Conservation (phyloP, 2,888 invertebrate genomes). For the Rutpela maculata region DNA sequence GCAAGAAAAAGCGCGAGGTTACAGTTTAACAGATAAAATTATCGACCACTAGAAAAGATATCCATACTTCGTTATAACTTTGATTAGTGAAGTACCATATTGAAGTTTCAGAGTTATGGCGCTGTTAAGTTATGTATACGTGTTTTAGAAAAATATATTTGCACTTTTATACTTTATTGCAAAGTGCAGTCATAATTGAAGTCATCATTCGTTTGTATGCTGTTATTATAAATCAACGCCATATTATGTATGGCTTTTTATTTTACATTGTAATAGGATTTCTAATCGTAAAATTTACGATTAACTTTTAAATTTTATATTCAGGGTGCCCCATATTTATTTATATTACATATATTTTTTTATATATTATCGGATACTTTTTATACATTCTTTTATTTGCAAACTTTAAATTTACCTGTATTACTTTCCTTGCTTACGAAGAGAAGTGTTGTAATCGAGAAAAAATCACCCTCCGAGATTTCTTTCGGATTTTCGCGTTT, state of each 20-base stretch:
- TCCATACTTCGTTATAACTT: slow-evolving; percentile 30
- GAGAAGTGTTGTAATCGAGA: no score
- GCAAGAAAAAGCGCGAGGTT: slow-evolving; percentile 54
- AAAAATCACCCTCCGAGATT: no score
- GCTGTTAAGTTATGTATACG: neutral
- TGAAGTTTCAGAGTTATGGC: neutral
- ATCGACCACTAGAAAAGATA: slow-evolving; percentile 32
- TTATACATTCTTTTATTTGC: no score
- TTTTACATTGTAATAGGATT: neutral
- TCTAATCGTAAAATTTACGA: neutral
- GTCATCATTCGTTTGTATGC: neutral
- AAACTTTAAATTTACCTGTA: no score
- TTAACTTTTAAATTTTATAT: no score
- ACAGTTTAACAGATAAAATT: slow-evolving; percentile 45
- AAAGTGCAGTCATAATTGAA: neutral
- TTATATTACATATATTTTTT: no score
- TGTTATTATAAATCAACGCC: no score
- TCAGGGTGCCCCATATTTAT: no score
- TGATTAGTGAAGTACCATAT: slow-evolving; percentile 15
- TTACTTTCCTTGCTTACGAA: no score
- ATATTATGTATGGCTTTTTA: neutral
- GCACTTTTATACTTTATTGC: neutral
- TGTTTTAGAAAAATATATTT: neutral
- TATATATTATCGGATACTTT: no score
- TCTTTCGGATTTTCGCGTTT: no score